These are phyloP conservation scores for Corydoras sp. DNA, from an alignment of 2,113 vertebrate genomes.

Conservation along the genomic window DNA sequence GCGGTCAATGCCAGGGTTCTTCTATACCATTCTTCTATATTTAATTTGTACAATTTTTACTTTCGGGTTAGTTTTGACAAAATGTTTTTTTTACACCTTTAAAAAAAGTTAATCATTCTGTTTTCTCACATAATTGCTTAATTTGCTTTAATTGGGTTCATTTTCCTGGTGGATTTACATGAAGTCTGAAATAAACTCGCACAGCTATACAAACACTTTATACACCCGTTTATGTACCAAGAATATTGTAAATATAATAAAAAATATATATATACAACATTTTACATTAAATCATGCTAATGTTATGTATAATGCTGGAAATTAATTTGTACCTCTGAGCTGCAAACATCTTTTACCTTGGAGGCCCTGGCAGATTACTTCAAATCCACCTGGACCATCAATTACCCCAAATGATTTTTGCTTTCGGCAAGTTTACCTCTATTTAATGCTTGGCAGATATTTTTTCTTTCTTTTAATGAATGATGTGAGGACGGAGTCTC, in stretches of 20 bases:
- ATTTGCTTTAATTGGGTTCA: conserved; percentile 32
- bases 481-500: not conserved
- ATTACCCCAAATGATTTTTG: conserved; percentile 34
- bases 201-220: not conserved
- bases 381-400: conserved; percentile 25
- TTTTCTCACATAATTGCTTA: conserved; percentile 21
- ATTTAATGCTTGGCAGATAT: conserved; percentile 35
- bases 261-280: too few relatives aligned
- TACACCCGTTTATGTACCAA: not conserved
- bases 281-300: too few relatives aligned
- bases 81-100: not conserved
- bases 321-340: too few relatives aligned
- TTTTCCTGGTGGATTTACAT: conserved; percentile 23
- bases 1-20: too few relatives aligned
- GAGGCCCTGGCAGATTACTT: conserved; percentile 18
- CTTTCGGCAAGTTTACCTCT: conserved; percentile 40
- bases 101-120: conserved; percentile 35
- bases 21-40: too few relatives aligned
- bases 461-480: conserved; percentile 11
- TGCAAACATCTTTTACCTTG: too few relatives aligned
- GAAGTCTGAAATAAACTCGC: not conserved
- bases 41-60: too few relatives aligned
- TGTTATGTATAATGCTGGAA: too few relatives aligned
- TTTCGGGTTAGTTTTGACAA: too few relatives aligned
- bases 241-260: not conserved